Base-by-base conservation (phyloP, 2,113 vertebrate genomes). In the Cochlearius cochlearius region DNA sequence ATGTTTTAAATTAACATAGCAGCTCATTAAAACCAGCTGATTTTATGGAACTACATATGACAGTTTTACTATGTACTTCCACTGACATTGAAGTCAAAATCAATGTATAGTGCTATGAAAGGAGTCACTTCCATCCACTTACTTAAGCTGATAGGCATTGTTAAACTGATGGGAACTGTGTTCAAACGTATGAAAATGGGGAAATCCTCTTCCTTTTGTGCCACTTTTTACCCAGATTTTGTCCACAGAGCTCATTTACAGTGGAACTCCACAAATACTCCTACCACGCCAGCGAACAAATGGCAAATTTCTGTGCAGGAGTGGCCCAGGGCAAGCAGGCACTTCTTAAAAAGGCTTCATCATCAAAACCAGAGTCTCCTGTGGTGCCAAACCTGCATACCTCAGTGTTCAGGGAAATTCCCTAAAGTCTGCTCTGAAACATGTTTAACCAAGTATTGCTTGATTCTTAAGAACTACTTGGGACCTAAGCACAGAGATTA, bases 1-100 rank as follows among this genome's bases (percentile, higher is more conserved):
- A 76, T 90, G 93, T 79, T 92, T 77, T 76, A 96, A 93, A 96
- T 93, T 96, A 92, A 95, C 49, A 83, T 15, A 86, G 56, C 38
- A 94, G 60, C 53, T 96, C 86, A 96, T 95, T 96, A 90, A 94
- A 96, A 78, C 4, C 66, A 94, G 62, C 60, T 96, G 85, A 95
- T 95, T 85, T 94, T 95, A 94, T 90, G 50, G 64, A 95, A 47
- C 49, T 72, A 84, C 15, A 87, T 69, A 62, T 77, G 56, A 87
- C 34, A 86, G 60, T 59, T 93, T 95, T 90, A 95, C 66, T 82
- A 76, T 6, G 12, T 47, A 85, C 73, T 93, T 92, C 11, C 49
- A 90, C 23, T 53, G 62, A 73, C 23, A 74, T 75, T 91, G 43
- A 92, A 92, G 64, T 83, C 39, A 93, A 88, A 78, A 58, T 85